These are phyloP conservation scores for Musca vetustissima DNA, from an alignment of 1,140 invertebrate genomes.

Conservation along the genomic window DNA sequence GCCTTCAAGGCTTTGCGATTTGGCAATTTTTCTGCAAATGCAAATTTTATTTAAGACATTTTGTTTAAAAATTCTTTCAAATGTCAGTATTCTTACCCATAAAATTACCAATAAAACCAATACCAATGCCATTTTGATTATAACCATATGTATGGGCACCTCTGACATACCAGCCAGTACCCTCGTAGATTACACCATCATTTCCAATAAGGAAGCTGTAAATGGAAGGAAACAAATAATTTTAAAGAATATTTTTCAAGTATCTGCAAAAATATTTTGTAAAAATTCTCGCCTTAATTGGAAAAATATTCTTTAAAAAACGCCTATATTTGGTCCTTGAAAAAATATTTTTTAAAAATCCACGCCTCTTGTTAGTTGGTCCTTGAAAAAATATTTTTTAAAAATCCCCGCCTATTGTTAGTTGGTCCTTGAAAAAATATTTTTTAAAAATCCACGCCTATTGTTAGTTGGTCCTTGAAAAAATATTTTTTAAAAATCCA, in stretches of 20 bases:
- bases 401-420: neutral
- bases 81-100: conserved; percentile 53
- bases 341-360: neutral
- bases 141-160: conserved; percentile 72
- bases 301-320: neutral
- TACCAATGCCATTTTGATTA: conserved; percentile 66
- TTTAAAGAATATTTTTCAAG: neutral
- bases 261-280: neutral
- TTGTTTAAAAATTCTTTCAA: neutral
- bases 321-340: neutral
- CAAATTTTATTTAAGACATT: neutral
- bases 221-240: neutral
- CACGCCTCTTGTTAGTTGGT: neutral
- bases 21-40: conserved; percentile 61
- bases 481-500: no score
- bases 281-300: neutral
- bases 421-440: neutral
- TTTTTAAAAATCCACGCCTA: neutral
- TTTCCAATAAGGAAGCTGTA: conserved; percentile 64
- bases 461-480: no score
- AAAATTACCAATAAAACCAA: conserved; percentile 73
- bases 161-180: conserved; percentile 70
- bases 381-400: neutral
- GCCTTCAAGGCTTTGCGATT: conserved; percentile 59
- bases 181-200: conserved; percentile 77